Conservation (phyloP, 2,888 invertebrate genomes). For the Myopa tessellatipennis region DNA sequence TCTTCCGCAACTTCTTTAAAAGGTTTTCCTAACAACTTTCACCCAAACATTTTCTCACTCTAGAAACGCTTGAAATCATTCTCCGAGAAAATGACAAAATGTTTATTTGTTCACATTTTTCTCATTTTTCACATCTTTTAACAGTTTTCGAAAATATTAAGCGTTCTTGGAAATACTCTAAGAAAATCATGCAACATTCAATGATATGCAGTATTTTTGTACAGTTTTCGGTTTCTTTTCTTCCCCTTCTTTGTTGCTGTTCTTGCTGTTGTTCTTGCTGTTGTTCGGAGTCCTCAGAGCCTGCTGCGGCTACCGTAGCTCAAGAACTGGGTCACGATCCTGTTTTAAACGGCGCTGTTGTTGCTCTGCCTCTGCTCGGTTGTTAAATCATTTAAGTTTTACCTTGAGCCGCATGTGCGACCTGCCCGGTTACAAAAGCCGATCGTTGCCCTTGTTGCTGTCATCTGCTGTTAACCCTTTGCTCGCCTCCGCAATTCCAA, state of each 20-base stretch:
- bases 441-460: not conserved
- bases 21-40: too few relatives aligned
- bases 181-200: slow-evolving; percentile 1
- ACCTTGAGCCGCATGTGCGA: not conserved
- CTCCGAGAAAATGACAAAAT: too few relatives aligned
- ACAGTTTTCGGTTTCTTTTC: too few relatives aligned
- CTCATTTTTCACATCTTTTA: not conserved
- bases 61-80: too few relatives aligned
- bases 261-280: too few relatives aligned
- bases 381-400: not conserved
- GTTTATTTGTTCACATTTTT: too few relatives aligned
- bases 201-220: not conserved
- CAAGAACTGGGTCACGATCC: slow-evolving; percentile 35
- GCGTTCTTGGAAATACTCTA: slow-evolving; percentile 1
- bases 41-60: too few relatives aligned
- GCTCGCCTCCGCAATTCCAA: slow-evolving; percentile 54
- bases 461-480: slow-evolving; percentile 23
- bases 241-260: too few relatives aligned
- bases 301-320: slow-evolving; percentile 7
- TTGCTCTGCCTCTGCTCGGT: not conserved
- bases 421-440: slow-evolving; percentile 15
- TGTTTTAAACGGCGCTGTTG: not conserved
- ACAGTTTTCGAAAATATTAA: not conserved
- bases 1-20: too few relatives aligned
- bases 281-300: not conserved